Conservation (phyloP, 2,888 invertebrate genomes). For the Stenichneumon culpator region DNA sequence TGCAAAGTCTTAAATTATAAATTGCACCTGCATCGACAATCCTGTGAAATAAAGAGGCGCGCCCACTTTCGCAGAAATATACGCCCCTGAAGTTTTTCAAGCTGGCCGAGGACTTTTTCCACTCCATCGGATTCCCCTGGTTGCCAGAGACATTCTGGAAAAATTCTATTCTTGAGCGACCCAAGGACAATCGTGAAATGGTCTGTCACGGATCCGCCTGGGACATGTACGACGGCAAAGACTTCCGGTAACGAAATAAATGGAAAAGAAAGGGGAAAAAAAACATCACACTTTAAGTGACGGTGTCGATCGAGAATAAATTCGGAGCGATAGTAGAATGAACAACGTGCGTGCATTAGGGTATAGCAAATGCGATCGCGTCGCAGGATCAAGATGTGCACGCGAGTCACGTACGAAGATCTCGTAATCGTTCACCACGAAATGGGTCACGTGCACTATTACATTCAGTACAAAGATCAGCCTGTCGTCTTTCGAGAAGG, state of each 20-base stretch:
- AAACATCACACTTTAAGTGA: background rate
- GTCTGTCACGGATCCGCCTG: conserved; percentile 91
- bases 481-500: conserved; percentile 87
- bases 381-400: conserved; percentile 89
- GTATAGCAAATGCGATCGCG: conserved; percentile 42
- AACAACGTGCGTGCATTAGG: conserved; percentile 43
- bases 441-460: conserved; percentile 91
- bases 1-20: conserved; percentile 3
- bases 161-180: conserved; percentile 86
- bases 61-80: conserved; percentile 43
- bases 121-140: conserved; percentile 88
- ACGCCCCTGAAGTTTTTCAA: conserved; percentile 63
- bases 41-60: conserved; percentile 3
- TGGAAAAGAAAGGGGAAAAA: background rate
- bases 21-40: conserved; percentile 16
- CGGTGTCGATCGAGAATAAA: background rate
- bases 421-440: conserved; percentile 90
- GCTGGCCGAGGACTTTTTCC: conserved; percentile 89
- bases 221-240: conserved; percentile 89
- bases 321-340: conserved; percentile 26
- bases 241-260: conserved; percentile 88
- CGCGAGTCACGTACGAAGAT: conserved; percentile 87
- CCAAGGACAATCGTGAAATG: conserved; percentile 84
- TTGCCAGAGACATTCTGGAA: conserved; percentile 89
- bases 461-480: conserved; percentile 89